Evolutionary conservation across 2,888 invertebrate genomes (phyloP).

Genomic region (Frankliniella intonsa): DNA sequence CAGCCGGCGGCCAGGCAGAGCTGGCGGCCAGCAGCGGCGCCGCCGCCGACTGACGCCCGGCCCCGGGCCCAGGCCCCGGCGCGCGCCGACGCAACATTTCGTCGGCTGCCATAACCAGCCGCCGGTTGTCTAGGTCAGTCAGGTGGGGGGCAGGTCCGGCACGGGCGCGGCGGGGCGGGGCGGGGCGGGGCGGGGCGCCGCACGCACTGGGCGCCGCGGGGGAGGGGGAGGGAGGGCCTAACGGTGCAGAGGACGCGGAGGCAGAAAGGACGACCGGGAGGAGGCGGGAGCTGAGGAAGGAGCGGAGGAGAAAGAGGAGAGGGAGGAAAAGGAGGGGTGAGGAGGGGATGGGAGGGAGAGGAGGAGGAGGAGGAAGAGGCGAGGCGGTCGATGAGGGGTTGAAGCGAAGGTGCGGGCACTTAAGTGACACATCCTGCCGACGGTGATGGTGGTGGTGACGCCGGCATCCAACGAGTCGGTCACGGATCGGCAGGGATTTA

Average conservation of each 20-base stretch:
- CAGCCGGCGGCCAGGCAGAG: background rate
- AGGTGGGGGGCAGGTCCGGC: background rate
- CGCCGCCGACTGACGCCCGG: background rate
- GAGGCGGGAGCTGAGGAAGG: background rate
- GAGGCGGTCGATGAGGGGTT: too few species aligned
- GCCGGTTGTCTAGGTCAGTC: constrained; percentile 23
- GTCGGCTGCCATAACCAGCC: constrained; percentile 1
- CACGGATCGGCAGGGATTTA: too few species aligned
- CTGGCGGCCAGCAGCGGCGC: background rate
- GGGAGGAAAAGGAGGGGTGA: background rate
- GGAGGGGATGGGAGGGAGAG: background rate
- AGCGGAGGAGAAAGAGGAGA: background rate
- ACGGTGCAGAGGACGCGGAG: too few species aligned
- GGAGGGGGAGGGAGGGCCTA: too few species aligned
- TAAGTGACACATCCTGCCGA: too few species aligned
- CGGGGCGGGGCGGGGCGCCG: background rate
- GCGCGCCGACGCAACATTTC: background rate
- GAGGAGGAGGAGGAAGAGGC: background rate
- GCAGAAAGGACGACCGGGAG: background rate
- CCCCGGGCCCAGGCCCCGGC: background rate
- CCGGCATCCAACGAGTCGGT: too few species aligned
- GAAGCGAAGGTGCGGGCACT: too few species aligned
- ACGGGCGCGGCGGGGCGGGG: background rate
- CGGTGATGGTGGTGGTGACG: too few species aligned
- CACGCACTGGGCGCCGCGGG: background rate